phyloP scores from a whole-genome alignment of 2,888 invertebrate species.

The Deroplatys truncata region DNA sequence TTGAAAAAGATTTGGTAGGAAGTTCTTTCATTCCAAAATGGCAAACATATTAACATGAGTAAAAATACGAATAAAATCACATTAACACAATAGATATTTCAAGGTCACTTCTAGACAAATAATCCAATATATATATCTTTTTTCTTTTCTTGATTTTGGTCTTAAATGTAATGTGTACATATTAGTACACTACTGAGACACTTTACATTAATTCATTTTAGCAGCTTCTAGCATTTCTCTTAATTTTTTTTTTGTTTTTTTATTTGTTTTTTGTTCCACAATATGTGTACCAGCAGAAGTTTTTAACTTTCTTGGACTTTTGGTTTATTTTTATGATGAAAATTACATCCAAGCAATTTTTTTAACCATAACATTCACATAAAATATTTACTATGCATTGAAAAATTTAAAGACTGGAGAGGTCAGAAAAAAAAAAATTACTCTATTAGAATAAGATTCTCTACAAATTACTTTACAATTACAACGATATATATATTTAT shows the following conservation, averaged over 20 bases:
- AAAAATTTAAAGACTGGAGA: background rate
- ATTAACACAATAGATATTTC: conserved; percentile 15
- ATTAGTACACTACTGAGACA: background rate
- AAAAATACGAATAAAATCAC: conserved; percentile 14
- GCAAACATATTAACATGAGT: conserved; percentile 11
- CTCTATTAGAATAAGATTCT: background rate
- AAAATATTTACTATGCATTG: conserved; percentile 18
- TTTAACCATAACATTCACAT: conserved; percentile 9
- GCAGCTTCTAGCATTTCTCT: background rate
- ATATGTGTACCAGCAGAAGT: background rate
- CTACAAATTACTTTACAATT: background rate
- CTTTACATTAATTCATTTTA: background rate
- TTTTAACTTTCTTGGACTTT: background rate
- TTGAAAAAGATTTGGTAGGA: background rate
- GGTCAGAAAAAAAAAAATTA: background rate
- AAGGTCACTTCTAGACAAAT: conserved; percentile 25
- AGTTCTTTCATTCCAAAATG: conserved; percentile 10
- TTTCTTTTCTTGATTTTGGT: conserved; percentile 3
- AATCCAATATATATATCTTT: background rate
- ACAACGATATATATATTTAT: background rate
- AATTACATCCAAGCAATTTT: background rate
- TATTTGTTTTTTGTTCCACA: background rate
- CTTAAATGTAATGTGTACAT: background rate
- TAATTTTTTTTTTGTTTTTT: background rate
- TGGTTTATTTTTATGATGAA: background rate